Percentiles rank a stretch among this genome's conserved stretches.
Conservation (phyloP, 2,113 vertebrate species). For the Alexandromys fortis region DNA sequence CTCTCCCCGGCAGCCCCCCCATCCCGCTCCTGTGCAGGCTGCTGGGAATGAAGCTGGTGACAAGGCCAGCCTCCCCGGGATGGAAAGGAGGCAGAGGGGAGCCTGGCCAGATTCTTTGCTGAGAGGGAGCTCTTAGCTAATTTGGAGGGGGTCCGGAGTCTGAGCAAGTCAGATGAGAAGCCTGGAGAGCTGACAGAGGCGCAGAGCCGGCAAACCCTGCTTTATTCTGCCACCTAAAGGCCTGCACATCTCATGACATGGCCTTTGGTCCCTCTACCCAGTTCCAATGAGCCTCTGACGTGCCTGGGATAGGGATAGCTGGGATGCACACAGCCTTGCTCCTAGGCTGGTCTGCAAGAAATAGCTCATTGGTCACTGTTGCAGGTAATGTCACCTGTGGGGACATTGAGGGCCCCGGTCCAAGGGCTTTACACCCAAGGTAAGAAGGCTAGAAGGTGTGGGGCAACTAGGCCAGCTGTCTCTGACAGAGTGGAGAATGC, state of each 20-base stretch:
- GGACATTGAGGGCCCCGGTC: fast-evolving
- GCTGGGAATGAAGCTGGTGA: neutral
- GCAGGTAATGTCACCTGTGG: fast-evolving
- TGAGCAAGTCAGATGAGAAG: conserved; percentile 46
- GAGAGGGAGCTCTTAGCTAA: neutral
- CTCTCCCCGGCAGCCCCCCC: conserved; percentile 44
- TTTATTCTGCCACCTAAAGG: conserved; percentile 78
- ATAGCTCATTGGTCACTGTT: neutral
- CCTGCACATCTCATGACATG: fast-evolving
- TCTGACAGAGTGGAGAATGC: neutral
- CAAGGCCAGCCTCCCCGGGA: neutral
- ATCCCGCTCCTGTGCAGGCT: neutral
- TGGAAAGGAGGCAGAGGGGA: neutral
- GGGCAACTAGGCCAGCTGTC: neutral
- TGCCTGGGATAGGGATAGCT: neutral
- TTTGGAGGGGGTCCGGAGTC: neutral
- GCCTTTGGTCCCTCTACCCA: neutral
- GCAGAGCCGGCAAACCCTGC: neutral
- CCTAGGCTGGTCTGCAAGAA: fast-evolving
- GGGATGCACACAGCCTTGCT: neutral
- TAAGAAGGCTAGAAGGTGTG: neutral
- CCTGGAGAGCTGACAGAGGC: neutral
- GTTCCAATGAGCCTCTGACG: fast-evolving
- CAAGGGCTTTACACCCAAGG: neutral
- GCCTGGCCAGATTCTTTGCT: neutral